Evolutionary conservation across 1,140 invertebrate species (phyloP), one percentile per base, ranked within the genome.

Genomic region (Megathymus violae): DNA sequence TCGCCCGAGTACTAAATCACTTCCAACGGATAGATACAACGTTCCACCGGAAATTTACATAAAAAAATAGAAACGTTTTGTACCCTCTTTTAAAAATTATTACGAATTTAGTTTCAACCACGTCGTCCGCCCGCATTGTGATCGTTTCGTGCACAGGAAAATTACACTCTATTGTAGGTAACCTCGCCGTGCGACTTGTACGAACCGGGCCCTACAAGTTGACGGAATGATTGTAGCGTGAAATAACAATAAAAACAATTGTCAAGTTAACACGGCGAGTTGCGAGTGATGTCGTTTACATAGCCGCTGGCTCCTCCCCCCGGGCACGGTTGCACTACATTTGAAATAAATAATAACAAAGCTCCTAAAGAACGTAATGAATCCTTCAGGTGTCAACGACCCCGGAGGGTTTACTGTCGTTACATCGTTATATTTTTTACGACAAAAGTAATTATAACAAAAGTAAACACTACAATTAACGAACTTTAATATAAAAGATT

Each of bases 41-140:
- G 38, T 22, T 15, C 15, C 38, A 14, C 38, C 51, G 27, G 22
- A 56, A 56, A 56, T 56, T 56, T 56, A 10, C 51, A 56, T 56
- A 16, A 56, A 56, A 43, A 56, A 44, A 17, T n/a, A 22, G 25
- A 54, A 41, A 27, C 14, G 40, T 9, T 9, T 56, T 31, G 52
- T 56, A 56, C 40, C 15, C 31, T 56, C 22, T 31, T 43, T 43
- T 56, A n/a, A 31, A 56, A 56, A 41, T 56, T 27, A 44, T 56
- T 44, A 44, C 52, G 52, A 44, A 56, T 31, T 56, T 40, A 22
- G 14, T 56, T 51, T 56, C 22, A 31, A 25, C 19, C 17, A 31
- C 40, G 25, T 31, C 52, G 16, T 56, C 36, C 51, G 51, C 19
- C 27, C 16, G 52, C 52, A 56, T 56, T 16, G 38, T 56, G 44